Conservation (phyloP, 2,888 invertebrate genomes). For the Mythimna pallens region DNA sequence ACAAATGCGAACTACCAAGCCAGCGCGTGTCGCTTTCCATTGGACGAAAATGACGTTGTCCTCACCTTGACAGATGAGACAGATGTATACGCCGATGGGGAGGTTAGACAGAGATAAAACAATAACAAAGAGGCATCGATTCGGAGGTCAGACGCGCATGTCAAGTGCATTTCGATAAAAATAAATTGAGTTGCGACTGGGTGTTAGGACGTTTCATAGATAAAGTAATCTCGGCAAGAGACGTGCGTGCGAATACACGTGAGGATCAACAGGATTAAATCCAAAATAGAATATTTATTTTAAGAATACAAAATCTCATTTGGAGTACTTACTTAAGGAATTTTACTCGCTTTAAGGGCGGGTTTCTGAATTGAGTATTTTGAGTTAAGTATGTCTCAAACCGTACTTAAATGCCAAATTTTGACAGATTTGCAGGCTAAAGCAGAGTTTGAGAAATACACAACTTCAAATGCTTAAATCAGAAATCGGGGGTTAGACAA, state of each 20-base stretch:
- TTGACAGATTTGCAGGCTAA: too few relatives aligned
- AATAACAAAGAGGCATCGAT: conserved; percentile 89
- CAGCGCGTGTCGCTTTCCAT: conserved; percentile 66
- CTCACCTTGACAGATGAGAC: conserved; percentile 74
- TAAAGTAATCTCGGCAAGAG: conserved; percentile 11
- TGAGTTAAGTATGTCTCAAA: too few relatives aligned
- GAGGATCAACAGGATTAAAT: background rate
- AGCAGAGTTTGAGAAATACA: too few relatives aligned
- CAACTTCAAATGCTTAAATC: background rate
- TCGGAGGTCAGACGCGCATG: conserved; percentile 87
- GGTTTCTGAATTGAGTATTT: too few relatives aligned
- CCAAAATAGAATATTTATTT: background rate
- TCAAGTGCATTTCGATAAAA: conserved; percentile 82
- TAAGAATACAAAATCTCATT: background rate
- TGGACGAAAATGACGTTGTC: conserved; percentile 74
- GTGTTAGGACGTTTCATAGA: conserved; percentile 39
- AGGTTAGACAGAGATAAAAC: conserved; percentile 78
- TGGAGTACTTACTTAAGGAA: too few relatives aligned
- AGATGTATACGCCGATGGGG: conserved; percentile 21
- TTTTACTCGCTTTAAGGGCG: background rate
- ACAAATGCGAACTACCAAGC: conserved; percentile 71
- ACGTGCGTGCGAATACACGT: background rate
- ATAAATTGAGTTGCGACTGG: conserved; percentile 70
- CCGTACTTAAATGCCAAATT: too few relatives aligned
- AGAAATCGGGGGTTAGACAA: background rate